Evolutionary conservation across 2,797 vertebrate species (phyloP).

Genomic region (Arrhamphus sclerolepis): DNA sequence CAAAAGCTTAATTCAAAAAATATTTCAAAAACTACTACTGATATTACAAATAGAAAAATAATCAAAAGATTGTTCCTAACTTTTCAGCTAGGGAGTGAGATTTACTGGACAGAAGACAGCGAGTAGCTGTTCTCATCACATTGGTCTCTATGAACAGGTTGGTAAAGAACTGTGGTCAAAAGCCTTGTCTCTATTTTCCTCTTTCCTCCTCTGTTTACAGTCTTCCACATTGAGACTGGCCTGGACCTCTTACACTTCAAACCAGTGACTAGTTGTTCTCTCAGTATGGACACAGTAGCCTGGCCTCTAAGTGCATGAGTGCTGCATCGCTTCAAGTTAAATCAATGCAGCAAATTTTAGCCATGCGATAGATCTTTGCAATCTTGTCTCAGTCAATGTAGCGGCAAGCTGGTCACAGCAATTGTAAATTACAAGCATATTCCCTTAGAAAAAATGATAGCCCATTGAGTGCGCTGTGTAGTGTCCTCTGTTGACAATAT

Average conservation of each 20-base stretch:
- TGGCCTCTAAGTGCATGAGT: conserved; percentile 20
- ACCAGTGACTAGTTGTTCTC: conserved; percentile 23
- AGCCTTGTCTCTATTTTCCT: conserved; percentile 8
- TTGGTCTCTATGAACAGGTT: conserved; percentile 35
- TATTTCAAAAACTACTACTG: conserved; percentile 53
- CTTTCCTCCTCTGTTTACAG: conserved; percentile 16
- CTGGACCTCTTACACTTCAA: conserved; percentile 11
- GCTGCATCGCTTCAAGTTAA: conserved; percentile 36
- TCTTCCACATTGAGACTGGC: conserved; percentile 27
- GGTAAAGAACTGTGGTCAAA: conserved; percentile 24
- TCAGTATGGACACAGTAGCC: conserved; percentile 21
- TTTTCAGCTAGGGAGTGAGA: conserved; percentile 52
- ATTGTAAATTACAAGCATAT: conserved; percentile 56
- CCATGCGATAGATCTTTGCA: conserved; percentile 48
- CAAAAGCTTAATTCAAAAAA: conserved; percentile 51
- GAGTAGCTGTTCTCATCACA: conserved; percentile 27
- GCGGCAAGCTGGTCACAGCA: conserved; percentile 38
- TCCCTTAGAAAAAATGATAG: conserved; percentile 63
- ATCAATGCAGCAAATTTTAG: conserved; percentile 41
- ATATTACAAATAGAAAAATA: conserved; percentile 52
- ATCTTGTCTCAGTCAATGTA: conserved; percentile 39
- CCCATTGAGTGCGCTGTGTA: conserved; percentile 58
- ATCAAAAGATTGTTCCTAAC: conserved; percentile 56
- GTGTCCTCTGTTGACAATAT: conserved; percentile 53
- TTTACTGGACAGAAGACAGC: conserved; percentile 49